Evolutionary conservation across 2,888 invertebrate genomes (phyloP).

Genomic region (Habroteleia sp.): DNA sequence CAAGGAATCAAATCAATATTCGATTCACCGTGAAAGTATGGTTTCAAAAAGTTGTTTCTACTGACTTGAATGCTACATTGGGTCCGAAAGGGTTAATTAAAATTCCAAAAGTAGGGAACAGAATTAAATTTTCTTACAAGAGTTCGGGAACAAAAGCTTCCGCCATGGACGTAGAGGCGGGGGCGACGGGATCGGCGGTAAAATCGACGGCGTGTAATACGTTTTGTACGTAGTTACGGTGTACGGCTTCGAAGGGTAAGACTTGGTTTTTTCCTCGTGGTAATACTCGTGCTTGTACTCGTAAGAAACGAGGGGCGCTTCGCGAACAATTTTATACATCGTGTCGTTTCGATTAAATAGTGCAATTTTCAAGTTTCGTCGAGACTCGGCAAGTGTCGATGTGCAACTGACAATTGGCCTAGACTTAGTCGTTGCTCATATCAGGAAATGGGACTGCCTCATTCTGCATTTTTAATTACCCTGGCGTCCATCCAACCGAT

Average conservation of each 20-base stretch:
- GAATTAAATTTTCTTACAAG: constrained; percentile 44
- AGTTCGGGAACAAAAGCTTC: constrained; percentile 46
- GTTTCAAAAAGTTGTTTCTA: too few species aligned
- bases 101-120: too few species aligned
- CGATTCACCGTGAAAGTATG: too few species aligned
- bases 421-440: constrained; percentile 38
- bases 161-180: constrained; percentile 51
- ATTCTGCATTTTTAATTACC: constrained; percentile 69
- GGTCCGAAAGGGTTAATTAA: too few species aligned
- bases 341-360: constrained; percentile 13
- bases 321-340: constrained; percentile 41
- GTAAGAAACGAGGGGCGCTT: constrained; percentile 44
- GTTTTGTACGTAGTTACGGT: constrained; percentile 54
- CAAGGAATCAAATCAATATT: too few species aligned
- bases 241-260: constrained; percentile 47
- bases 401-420: constrained; percentile 58
- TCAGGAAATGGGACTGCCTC: constrained; percentile 56
- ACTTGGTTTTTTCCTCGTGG: constrained; percentile 44
- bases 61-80: too few species aligned
- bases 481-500: constrained; percentile 61
- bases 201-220: constrained; percentile 27
- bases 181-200: constrained; percentile 38
- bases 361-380: constrained; percentile 19
- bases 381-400: constrained; percentile 35
- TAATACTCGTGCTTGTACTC: constrained; percentile 57